These are phyloP conservation scores for Corythoichthys intestinalis DNA, from an alignment of 2,113 vertebrate species.

Conservation along the genomic window DNA sequence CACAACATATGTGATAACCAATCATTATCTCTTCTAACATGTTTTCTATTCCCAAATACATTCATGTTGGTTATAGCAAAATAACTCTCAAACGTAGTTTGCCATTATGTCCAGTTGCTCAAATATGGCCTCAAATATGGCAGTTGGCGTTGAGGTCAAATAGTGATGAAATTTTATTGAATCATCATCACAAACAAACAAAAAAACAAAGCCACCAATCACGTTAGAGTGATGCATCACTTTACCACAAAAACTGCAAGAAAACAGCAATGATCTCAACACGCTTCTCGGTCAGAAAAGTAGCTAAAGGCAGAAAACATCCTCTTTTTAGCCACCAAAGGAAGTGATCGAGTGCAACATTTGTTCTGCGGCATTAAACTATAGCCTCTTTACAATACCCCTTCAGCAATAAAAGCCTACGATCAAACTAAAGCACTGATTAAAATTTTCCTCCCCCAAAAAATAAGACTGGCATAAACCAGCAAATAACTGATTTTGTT, in stretches of 20 bases:
- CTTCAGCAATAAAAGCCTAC: background rate
- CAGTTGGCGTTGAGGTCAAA: background rate
- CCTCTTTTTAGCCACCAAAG: background rate
- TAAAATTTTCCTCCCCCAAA: background rate
- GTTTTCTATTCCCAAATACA: too few species aligned
- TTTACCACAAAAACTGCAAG: background rate
- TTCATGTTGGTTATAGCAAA: too few species aligned
- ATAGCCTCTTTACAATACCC: background rate
- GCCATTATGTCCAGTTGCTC: too few species aligned
- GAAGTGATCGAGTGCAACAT: background rate
- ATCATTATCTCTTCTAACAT: too few species aligned
- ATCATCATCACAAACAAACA: slow-evolving; percentile 30
- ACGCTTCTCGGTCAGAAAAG: background rate
- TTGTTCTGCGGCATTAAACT: background rate
- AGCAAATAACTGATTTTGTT: background rate
- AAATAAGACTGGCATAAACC: background rate
- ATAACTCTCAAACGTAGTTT: background rate
- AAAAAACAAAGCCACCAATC: slow-evolving; percentile 26
- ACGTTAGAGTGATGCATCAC: slow-evolving; percentile 6
- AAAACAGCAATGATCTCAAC: background rate
- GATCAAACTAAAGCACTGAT: background rate
- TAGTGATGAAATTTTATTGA: slow-evolving; percentile 31
- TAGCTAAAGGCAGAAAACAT: background rate
- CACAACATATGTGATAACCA: too few species aligned
- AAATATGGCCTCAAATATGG: background rate